A percentile compares a stretch with the other conserved stretches of the same genome.
These are phyloP conservation scores for Physocephala rufipes DNA, from an alignment of 2,888 invertebrate genomes.

Conservation along the genomic window DNA sequence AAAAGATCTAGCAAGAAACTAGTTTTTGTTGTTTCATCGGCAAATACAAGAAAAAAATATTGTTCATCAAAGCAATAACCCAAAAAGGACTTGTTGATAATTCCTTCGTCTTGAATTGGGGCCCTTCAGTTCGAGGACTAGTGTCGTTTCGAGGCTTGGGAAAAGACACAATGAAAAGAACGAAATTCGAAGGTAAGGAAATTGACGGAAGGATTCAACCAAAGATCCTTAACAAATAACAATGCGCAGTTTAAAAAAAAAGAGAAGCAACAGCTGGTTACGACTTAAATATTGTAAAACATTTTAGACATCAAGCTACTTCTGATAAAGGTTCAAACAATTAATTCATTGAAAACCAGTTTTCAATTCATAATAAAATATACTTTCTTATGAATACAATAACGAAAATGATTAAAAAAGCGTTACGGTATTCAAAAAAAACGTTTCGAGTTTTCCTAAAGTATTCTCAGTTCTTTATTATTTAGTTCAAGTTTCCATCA, in stretches of 20 bases:
- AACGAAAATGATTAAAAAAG: too few relatives aligned
- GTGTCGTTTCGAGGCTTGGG: background rate
- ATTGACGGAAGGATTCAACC: background rate
- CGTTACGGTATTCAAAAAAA: too few relatives aligned
- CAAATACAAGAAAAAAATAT: background rate
- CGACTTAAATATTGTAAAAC: background rate
- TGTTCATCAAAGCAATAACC: conserved; percentile 15
- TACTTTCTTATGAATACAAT: too few relatives aligned
- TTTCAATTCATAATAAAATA: too few relatives aligned
- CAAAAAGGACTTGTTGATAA: conserved; percentile 17
- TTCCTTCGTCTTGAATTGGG: background rate
- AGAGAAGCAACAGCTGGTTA: conserved; percentile 16
- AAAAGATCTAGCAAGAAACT: conserved; percentile 11
- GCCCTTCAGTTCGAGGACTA: background rate
- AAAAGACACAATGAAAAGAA: background rate
- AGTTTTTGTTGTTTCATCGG: conserved; percentile 8
- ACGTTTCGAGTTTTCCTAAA: too few relatives aligned
- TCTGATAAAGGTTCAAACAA: background rate
- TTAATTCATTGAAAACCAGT: too few relatives aligned
- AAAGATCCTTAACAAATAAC: background rate
- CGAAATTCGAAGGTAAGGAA: too few relatives aligned
- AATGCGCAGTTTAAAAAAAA: background rate
- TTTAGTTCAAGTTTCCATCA: too few relatives aligned
- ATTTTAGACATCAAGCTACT: background rate
- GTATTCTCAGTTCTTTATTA: too few relatives aligned